Evolutionary conservation across 1,140 invertebrate genomes (phyloP).

Genomic region (Pogonomyrmex barbatus): DNA sequence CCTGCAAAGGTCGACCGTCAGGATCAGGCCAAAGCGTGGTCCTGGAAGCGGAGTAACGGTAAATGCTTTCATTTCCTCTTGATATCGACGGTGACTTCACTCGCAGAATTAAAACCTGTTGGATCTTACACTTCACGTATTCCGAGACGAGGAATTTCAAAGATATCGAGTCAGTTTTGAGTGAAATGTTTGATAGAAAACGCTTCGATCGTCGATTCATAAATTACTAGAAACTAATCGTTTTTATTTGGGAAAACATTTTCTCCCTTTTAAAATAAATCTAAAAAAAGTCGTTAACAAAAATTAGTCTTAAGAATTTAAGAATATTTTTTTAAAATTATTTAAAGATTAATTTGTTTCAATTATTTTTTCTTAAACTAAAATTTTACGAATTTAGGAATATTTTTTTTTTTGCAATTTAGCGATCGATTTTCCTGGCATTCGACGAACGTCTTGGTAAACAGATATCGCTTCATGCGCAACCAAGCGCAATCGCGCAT

Average conservation of each 20-base stretch:
- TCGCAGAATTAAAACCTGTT: slow-evolving; percentile 44
- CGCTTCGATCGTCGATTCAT: neutral
- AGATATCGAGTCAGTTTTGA: neutral
- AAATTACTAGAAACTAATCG: neutral
- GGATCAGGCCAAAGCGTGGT: slow-evolving; percentile 17
- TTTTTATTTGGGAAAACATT: neutral
- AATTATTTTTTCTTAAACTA: neutral
- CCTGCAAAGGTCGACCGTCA: slow-evolving; percentile 46
- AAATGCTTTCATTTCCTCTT: slow-evolving; percentile 24
- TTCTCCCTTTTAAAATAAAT: neutral
- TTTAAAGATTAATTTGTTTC: too few species aligned
- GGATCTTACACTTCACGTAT: slow-evolving; percentile 4
- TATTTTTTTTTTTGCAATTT: slow-evolving; percentile 8
- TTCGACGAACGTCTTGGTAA: slow-evolving; percentile 16
- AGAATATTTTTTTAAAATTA: neutral
- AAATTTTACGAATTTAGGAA: neutral
- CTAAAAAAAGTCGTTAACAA: neutral
- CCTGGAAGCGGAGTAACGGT: slow-evolving; percentile 48
- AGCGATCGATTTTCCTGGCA: slow-evolving; percentile 17
- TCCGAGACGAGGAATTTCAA: neutral
- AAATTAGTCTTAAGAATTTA: neutral
- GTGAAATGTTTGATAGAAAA: neutral
- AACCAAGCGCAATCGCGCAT: slow-evolving; percentile 22
- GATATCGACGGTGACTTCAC: neutral
- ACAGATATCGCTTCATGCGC: slow-evolving; percentile 17